Conservation (phyloP, 2,113 vertebrate species). For the Nycticorax nycticorax region DNA sequence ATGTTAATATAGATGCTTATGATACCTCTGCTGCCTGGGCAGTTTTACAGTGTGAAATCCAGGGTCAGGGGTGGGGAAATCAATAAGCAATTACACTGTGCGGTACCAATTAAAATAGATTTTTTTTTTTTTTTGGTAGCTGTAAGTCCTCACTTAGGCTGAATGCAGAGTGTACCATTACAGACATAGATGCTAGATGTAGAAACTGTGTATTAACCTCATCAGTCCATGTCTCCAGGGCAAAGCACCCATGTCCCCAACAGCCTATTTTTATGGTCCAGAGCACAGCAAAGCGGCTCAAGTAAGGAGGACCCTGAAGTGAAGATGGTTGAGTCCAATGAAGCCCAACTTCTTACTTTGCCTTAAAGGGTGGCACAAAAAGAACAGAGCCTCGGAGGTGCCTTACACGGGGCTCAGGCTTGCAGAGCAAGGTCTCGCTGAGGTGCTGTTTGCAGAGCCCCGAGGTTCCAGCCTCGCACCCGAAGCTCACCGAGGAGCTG, state of each 20-base stretch:
- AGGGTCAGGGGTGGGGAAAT: neutral
- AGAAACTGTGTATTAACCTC: neutral
- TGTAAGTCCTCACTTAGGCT: neutral
- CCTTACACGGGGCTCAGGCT: accelerated
- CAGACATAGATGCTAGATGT: neutral
- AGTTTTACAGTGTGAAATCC: neutral
- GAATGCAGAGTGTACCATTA: neutral
- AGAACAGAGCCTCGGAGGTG: neutral
- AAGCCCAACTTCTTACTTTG: neutral
- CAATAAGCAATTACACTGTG: constrained; percentile 6
- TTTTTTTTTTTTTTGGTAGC: neutral
- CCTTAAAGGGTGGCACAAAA: neutral
- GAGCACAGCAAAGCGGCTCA: neutral
- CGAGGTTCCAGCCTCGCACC: neutral
- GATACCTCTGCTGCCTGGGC: neutral
- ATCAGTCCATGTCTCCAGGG: neutral
- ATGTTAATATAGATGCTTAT: neutral
- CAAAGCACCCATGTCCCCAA: neutral
- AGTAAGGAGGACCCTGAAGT: neutral
- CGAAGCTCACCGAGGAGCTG: constrained; percentile 43
- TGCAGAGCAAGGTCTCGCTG: neutral
- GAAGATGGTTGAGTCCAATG: neutral
- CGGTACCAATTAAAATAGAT: neutral
- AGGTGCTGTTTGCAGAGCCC: neutral
- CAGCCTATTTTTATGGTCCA: neutral